Conservation (phyloP, 2,888 invertebrate genomes). For the Cephus nigrinus region DNA sequence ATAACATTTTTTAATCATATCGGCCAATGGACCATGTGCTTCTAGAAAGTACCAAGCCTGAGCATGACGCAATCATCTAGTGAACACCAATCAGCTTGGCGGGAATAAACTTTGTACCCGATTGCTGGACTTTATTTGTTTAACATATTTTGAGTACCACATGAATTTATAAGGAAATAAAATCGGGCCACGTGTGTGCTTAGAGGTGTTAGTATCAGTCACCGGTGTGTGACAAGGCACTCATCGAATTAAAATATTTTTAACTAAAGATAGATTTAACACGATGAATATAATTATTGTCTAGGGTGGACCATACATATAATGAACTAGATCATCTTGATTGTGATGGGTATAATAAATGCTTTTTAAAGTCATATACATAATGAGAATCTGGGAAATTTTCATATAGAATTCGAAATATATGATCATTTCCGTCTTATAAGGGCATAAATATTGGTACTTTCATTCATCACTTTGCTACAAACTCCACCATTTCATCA, state of each 20-base stretch:
- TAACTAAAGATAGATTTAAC: not conserved
- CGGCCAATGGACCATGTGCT: slow-evolving; percentile 22
- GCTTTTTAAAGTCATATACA: not conserved
- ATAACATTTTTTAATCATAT: not conserved
- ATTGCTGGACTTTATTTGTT: not conserved
- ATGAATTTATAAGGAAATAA: too few relatives aligned
- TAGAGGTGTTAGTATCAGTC: too few relatives aligned
- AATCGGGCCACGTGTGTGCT: too few relatives aligned
- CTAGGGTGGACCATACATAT: not conserved
- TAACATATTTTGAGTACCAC: too few relatives aligned
- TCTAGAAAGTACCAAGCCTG: slow-evolving; percentile 41
- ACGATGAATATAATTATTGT: not conserved
- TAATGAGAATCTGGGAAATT: not conserved
- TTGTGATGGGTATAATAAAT: not conserved
- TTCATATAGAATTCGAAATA: too few relatives aligned
- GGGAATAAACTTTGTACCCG: slow-evolving; percentile 8
- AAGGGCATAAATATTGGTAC: too few relatives aligned
- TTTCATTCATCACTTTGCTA: not conserved
- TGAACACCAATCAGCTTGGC: slow-evolving; percentile 30
- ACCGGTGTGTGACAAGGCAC: too few relatives aligned
- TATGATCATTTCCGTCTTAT: too few relatives aligned
- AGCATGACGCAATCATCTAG: slow-evolving; percentile 40
- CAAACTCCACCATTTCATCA: not conserved
- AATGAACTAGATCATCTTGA: not conserved
- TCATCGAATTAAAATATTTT: not conserved